Evolutionary conservation across 2,113 vertebrate genomes (phyloP).

Genomic region (Chionomys nivalis): DNA sequence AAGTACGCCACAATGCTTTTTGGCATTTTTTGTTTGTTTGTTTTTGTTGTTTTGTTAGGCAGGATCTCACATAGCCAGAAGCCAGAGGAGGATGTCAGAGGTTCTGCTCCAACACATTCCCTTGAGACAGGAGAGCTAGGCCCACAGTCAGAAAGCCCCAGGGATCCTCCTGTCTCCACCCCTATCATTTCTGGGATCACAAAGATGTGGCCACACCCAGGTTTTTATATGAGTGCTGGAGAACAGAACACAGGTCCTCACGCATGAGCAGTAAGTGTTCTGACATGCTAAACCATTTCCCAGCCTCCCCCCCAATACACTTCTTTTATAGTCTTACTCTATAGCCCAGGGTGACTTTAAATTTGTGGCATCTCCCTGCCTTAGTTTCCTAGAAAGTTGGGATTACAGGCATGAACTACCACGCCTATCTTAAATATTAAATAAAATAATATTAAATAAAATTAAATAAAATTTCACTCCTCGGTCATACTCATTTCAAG

Average conservation of each 20-base stretch:
- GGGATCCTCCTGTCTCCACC: neutral
- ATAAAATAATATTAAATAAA: conserved; percentile 18
- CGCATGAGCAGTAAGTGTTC: neutral
- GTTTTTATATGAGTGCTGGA: neutral
- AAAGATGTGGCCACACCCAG: neutral
- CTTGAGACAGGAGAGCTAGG: neutral
- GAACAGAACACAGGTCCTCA: neutral
- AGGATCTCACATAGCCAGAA: neutral
- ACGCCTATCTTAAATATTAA: neutral
- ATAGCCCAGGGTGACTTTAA: neutral
- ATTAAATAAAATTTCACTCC: neutral
- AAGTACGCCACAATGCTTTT: neutral
- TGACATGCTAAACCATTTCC: neutral
- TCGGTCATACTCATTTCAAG: neutral
- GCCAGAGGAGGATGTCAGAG: neutral
- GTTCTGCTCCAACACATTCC: neutral
- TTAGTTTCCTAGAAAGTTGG: neutral
- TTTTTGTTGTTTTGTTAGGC: neutral
- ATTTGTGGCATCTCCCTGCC: neutral
- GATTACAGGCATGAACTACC: neutral
- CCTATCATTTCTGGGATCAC: neutral
- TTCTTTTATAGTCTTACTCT: neutral
- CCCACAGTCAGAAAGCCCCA: too few relatives aligned
- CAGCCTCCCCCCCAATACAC: too few relatives aligned
- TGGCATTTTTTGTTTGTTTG: too few relatives aligned